Conservation (phyloP, 2,797 vertebrate genomes). For the Chelidonichthys spinosus region DNA sequence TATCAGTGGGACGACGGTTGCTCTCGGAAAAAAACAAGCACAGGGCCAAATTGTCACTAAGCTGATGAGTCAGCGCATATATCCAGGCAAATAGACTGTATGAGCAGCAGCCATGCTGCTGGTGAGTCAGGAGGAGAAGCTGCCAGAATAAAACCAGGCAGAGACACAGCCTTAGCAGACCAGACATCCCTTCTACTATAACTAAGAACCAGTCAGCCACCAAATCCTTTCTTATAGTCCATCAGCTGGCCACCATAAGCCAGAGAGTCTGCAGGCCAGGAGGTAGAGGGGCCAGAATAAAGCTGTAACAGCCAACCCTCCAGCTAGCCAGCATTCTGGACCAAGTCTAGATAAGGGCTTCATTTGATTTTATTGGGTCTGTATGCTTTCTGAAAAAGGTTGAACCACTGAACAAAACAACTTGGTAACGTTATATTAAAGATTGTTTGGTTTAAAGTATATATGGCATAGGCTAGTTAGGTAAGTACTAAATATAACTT, state of each 20-base stretch:
- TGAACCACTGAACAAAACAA: conserved; percentile 2
- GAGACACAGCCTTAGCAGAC: conserved; percentile 25
- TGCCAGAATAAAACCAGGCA: conserved; percentile 57
- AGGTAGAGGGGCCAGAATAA: conserved; percentile 49
- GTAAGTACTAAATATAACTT: too few species aligned
- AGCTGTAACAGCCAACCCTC: conserved; percentile 39
- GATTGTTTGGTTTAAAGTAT: not conserved
- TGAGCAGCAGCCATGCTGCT: conserved; percentile 45
- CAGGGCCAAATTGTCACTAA: conserved; percentile 49
- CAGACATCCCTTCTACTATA: conserved; percentile 42
- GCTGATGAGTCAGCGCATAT: conserved; percentile 57
- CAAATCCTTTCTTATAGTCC: conserved; percentile 48
- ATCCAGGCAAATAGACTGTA: conserved; percentile 58
- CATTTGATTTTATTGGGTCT: conserved; percentile 21
- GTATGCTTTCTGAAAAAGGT: conserved; percentile 30
- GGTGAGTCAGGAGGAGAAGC: conserved; percentile 46
- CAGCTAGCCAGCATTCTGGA: conserved; percentile 21
- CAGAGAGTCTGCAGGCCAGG: conserved; percentile 28
- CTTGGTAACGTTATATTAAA: too few species aligned
- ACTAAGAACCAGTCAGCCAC: conserved; percentile 34
- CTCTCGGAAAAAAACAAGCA: conserved; percentile 47
- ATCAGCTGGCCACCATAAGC: conserved; percentile 40
- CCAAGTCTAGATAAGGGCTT: conserved; percentile 50
- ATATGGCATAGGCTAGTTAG: too few species aligned
- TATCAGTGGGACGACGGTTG: conserved; percentile 40